Evolutionary conservation across 2,113 vertebrate genomes (phyloP).

Genomic region (Ailurus styani): DNA sequence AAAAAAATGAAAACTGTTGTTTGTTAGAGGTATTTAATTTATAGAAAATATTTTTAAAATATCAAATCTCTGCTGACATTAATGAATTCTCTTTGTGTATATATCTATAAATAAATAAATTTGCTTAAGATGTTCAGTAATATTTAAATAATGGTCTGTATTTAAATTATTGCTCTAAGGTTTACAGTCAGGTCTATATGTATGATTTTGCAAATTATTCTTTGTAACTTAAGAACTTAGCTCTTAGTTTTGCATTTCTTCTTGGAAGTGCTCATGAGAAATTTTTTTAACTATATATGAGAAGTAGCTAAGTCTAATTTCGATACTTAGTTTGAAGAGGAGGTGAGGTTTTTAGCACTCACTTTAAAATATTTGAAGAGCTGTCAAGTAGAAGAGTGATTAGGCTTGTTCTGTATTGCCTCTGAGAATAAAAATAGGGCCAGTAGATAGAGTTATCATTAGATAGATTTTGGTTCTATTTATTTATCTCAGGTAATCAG

Average conservation of each 20-base stretch:
- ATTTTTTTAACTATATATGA: background rate
- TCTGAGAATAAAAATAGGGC: background rate
- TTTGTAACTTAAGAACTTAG: constrained; percentile 25
- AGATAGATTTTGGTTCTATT: background rate
- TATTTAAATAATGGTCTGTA: constrained; percentile 2
- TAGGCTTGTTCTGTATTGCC: background rate
- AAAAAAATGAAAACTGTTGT: background rate
- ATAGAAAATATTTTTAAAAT: constrained; percentile 17
- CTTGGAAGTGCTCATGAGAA: background rate
- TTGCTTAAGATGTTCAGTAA: background rate
- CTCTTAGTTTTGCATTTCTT: background rate
- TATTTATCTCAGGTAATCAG: background rate
- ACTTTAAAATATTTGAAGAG: constrained; percentile 9
- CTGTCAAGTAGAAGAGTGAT: background rate
- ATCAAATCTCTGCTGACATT: background rate
- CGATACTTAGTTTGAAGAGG: background rate
- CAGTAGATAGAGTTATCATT: background rate
- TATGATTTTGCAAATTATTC: constrained; percentile 1
- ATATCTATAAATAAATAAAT: constrained; percentile 29
- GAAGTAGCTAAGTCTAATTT: background rate
- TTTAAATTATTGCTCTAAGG: constrained; percentile 23
- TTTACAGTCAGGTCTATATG: background rate
- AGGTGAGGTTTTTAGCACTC: background rate
- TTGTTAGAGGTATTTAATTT: background rate
- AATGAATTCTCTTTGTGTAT: background rate